Conservation (phyloP, 1,140 invertebrate species). For the Venustaconcha ellipsiformis region DNA sequence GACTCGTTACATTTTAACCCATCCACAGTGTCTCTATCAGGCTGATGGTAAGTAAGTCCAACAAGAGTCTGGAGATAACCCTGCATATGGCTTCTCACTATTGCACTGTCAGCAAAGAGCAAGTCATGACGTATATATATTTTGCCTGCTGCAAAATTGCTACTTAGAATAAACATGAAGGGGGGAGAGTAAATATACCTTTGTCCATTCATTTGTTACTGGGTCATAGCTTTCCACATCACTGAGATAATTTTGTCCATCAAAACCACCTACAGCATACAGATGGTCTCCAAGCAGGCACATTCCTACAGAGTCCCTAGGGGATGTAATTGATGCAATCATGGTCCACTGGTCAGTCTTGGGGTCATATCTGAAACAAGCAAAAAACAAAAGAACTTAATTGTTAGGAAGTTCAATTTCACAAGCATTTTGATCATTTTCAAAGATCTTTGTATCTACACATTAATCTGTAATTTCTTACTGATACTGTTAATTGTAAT, state of each 20-base stretch:
- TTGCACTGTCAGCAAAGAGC: too few species aligned
- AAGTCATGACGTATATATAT: not conserved
- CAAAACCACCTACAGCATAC: conserved; percentile 68
- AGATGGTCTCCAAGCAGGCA: conserved; percentile 66
- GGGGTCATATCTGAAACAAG: conserved; percentile 64
- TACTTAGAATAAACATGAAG: not conserved
- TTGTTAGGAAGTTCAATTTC: too few species aligned
- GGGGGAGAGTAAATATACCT: conserved; percentile 42
- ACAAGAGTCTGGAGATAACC: too few species aligned
- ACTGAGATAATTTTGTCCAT: conserved; percentile 67
- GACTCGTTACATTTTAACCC: too few species aligned
- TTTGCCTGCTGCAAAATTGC: not conserved
- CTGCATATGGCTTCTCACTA: too few species aligned
- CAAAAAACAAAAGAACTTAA: not conserved
- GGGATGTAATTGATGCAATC: conserved; percentile 65
- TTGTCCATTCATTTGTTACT: conserved; percentile 67
- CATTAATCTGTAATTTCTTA: not conserved
- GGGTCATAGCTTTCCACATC: conserved; percentile 69
- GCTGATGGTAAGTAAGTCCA: too few species aligned
- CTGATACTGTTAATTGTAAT: too few species aligned
- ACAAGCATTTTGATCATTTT: too few species aligned
- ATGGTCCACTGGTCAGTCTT: conserved; percentile 70
- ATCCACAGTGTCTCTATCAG: too few species aligned
- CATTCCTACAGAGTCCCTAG: conserved; percentile 67
- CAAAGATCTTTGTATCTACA: not conserved